Evolutionary conservation across 1,140 invertebrate genomes (phyloP), one percentile per base, ranked within the genome.

Genomic region (Drosophila nasuta): DNA sequence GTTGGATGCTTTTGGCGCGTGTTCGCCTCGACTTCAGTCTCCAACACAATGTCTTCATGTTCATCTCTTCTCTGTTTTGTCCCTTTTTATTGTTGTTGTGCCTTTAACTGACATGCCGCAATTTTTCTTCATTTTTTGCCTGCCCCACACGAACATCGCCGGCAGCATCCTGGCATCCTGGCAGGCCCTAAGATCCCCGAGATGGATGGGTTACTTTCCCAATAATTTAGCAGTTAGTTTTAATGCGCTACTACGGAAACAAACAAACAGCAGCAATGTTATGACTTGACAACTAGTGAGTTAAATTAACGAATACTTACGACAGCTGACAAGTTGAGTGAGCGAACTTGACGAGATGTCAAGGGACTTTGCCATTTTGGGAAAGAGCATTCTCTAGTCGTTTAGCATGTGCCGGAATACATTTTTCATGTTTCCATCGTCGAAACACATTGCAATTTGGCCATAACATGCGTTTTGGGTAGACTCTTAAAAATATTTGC

Each of bases 181-280:
- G 28, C 56, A 43, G 46, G 33, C 28, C 46, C 33, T 30, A 63
- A 43, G 46, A 80, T 66, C 62, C 48, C 63, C 20, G 67, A 88
- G 80, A 87, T 87, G 77, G 77, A 87, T 88, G 85, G 77, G 83
- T 80, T 87, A 77, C 79, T 79, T 78, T 81, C 77, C 74, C 88
- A 88, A 89, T 88, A 88, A 80, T 88, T 88, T 88, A 89, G 64
- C 85, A 88, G 85, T 89, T 89, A 88, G 77, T 87, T 87, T 75
- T 78, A 83, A 88, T 87, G 81, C 80, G 52, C 77, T 75, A 80
- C 77, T 75, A 80, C 58, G 58, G 35, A 30, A 57, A 63, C 52
- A 45, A 75, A 51, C 11, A n/a, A 33, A 33, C 6, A 70, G 30
- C 17, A 25, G 20, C 20, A 25, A 25, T 25, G 20, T 25, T 49